Conservation (phyloP, 2,797 vertebrate species). For the Notamacropus eugenii region DNA sequence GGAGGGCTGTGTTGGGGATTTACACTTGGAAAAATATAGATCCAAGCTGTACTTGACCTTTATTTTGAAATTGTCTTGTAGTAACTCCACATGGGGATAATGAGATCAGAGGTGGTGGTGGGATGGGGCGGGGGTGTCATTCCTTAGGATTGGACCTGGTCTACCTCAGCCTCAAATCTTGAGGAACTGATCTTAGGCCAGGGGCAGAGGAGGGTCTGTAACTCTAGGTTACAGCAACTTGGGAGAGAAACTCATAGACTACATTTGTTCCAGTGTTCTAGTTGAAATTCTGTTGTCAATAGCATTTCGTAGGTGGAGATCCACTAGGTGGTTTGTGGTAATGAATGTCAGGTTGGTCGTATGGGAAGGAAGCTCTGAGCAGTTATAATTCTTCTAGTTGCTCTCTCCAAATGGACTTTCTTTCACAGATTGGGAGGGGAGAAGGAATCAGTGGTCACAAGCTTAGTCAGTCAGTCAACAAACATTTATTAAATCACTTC, state of each 20-base stretch:
- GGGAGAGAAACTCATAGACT: not conserved
- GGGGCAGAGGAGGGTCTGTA: too few relatives aligned
- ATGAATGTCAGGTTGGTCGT: not conserved
- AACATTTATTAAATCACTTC: not conserved
- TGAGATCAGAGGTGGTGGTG: not conserved
- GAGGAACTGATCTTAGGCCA: not conserved
- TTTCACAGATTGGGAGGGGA: not conserved
- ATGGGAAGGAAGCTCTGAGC: not conserved
- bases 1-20: not conserved
- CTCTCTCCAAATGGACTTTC: not conserved
- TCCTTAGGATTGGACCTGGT: not conserved
- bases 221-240: not conserved
- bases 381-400: not conserved
- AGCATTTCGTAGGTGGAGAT: not conserved
- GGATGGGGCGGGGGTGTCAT: not conserved
- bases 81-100: not conserved
- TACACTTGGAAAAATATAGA: not conserved
- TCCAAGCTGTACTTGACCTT: not conserved
- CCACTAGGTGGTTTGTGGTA: not conserved
- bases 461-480: not conserved
- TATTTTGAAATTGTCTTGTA: not conserved
- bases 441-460: not conserved
- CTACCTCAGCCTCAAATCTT: not conserved
- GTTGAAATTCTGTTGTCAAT: not conserved
- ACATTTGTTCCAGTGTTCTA: not conserved